Conservation (phyloP, 2,113 vertebrate species). For the Prionailurus bengalensis region DNA sequence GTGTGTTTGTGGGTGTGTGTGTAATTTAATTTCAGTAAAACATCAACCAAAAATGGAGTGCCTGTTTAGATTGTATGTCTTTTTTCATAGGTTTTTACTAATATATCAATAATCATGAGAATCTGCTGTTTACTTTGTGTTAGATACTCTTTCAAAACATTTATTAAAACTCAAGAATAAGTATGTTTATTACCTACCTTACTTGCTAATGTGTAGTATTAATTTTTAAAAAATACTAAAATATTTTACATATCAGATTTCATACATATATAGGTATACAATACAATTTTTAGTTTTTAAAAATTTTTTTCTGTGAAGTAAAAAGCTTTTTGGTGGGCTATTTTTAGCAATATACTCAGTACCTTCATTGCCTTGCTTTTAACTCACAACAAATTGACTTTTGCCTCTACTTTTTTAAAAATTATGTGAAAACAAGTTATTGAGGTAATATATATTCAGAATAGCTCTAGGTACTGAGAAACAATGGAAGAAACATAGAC, state of each 20-base stretch:
- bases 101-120: background rate
- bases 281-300: background rate
- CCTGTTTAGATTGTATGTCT: background rate
- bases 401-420: background rate
- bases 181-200: background rate
- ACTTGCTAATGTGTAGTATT: background rate
- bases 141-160: background rate
- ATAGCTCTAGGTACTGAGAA: background rate
- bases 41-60: background rate
- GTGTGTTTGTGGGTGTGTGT: background rate
- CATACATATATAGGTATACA: background rate
- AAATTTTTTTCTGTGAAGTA: background rate
- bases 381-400: background rate
- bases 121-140: background rate
- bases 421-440: background rate
- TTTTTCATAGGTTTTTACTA: background rate
- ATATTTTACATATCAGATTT: background rate
- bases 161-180: background rate
- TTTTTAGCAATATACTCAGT: background rate
- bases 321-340: background rate
- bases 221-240: background rate
- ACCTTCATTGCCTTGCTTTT: background rate
- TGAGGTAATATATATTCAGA: background rate
- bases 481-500: background rate
- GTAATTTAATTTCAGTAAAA: background rate